Evolutionary conservation across 2,888 invertebrate species (phyloP), one percentile per base, ranked within the genome.

Genomic region (Pollenia labialis): DNA sequence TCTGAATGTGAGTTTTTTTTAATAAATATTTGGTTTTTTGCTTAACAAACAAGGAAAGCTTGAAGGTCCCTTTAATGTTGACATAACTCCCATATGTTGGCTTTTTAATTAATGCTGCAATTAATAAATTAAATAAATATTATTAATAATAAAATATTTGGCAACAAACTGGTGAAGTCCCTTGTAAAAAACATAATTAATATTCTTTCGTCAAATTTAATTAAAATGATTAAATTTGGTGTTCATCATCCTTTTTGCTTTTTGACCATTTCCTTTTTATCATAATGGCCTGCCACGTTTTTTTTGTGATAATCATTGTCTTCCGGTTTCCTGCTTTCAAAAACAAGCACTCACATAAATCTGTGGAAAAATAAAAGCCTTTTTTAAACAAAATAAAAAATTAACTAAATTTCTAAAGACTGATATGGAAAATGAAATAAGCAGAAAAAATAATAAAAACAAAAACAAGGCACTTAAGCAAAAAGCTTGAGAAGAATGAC

Each of bases 251-350:
- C 23, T 48, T 16, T 32, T 9, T 42, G n/a, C 32, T 23, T 42
- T n/a, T 16, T 46, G 52, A 7, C 44, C 48, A 66, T 48, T 54
- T 66, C 40, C n/a, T 72, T 64, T 64, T 40, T 46, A 18, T 50
- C 11, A 1, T 54, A 6, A 23, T 50, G 56, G 14, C 14, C 40
- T 46, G 11, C 40, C 18, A 32, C 14, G 6, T 46, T 40, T 9
- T 64, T 62, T 81, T 81, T 68, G 62, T 62, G 66, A 23, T 84
- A 84, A 84, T 81, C 54, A 84, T 44, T 72, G 9, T 56, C 40
- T 84, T 87, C 87, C 84, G 74, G 66, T 77, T 81, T 77, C 81
- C 77, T 64, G 83, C 72, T 81, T 80, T 87, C 81, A 76, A 54
- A 72, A 23, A 58, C n/a, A 80, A 71, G 11, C 2, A 52, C 18